phyloP scores from a whole-genome alignment of 2,797 vertebrate species.

The Mormyrus hasselquistii region DNA sequence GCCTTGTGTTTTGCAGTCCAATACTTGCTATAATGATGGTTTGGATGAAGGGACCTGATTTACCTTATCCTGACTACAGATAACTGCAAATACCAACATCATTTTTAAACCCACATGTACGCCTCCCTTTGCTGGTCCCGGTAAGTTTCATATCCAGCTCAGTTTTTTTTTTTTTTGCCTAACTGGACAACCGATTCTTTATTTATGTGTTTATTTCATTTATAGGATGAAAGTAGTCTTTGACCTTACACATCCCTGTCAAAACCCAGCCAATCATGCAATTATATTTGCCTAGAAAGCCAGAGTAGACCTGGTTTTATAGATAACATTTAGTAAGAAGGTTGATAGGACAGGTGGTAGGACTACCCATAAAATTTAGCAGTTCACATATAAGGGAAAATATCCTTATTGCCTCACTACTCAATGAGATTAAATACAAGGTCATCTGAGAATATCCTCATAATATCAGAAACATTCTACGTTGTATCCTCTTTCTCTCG shows the following conservation, averaged over 20 bases:
- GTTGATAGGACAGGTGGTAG: slow-evolving; percentile 6
- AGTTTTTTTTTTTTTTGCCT: background rate
- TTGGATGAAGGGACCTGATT: background rate
- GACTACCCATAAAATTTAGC: slow-evolving; percentile 18
- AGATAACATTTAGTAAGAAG: slow-evolving; percentile 14
- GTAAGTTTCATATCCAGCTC: background rate
- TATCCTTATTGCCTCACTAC: slow-evolving; percentile 11
- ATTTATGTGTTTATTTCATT: slow-evolving; percentile 2
- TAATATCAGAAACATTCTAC: background rate
- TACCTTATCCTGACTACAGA: background rate
- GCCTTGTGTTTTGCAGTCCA: background rate
- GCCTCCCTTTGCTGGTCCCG: background rate
- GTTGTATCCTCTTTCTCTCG: background rate
- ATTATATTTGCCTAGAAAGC: background rate
- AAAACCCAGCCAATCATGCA: background rate
- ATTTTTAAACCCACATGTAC: background rate
- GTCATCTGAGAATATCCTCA: background rate
- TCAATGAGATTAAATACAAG: slow-evolving; percentile 16
- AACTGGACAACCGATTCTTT: background rate
- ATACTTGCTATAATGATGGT: background rate
- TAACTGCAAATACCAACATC: background rate
- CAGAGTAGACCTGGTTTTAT: slow-evolving; percentile 9
- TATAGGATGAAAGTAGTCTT: slow-evolving; percentile 14
- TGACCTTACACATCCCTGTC: background rate
- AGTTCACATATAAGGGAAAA: slow-evolving; percentile 12